A percentile compares a stretch with the other conserved stretches of the same genome.
Conservation (phyloP, 2,113 vertebrate species). For the Cephalopterus ornatus region DNA sequence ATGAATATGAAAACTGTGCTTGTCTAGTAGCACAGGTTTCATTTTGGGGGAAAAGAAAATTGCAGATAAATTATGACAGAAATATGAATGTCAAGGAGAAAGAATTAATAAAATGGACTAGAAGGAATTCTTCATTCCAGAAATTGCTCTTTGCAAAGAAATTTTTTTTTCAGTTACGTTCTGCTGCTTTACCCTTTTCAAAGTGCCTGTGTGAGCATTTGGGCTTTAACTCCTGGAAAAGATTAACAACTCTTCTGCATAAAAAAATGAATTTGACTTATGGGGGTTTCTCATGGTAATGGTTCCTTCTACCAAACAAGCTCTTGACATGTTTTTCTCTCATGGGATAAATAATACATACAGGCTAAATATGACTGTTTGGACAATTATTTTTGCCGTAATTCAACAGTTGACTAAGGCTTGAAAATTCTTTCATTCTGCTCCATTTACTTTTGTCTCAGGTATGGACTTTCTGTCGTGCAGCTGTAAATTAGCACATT, state of each 20-base stretch:
- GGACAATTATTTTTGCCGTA: not conserved
- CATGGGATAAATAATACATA: not conserved
- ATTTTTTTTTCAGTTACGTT: not conserved
- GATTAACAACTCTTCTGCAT: not conserved
- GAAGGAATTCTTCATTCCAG: not conserved
- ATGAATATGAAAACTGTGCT: not conserved
- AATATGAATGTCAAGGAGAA: not conserved
- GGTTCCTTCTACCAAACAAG: not conserved
- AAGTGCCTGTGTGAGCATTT: not conserved
- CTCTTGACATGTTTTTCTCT: not conserved
- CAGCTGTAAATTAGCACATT: not conserved
- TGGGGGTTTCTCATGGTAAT: not conserved
- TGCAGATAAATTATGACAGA: constrained; percentile 9
- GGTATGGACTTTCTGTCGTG: not conserved
- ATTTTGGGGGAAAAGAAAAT: not conserved
- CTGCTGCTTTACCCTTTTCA: not conserved
- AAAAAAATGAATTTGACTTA: not conserved
- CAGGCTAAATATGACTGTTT: not conserved
- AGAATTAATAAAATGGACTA: not conserved
- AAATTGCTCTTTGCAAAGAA: not conserved
- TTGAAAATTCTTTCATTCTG: not conserved
- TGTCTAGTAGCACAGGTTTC: not conserved
- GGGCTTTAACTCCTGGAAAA: not conserved
- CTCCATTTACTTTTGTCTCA: not conserved
- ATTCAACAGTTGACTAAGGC: not conserved